Evolutionary conservation across 2,888 invertebrate species (phyloP), one percentile per base, ranked within the genome.

Genomic region (Drosophila affinis): DNA sequence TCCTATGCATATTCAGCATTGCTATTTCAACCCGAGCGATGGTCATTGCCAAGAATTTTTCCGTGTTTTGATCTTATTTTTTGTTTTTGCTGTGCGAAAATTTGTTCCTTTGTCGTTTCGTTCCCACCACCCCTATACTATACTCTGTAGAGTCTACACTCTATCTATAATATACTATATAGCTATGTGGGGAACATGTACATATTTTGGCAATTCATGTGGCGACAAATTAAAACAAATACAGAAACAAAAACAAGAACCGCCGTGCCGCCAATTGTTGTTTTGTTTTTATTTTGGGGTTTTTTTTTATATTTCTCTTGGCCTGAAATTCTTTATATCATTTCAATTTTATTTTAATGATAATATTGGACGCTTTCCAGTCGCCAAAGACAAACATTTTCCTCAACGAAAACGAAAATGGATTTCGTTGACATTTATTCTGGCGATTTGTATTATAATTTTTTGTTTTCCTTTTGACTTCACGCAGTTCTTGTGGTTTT

Each of bases 1-100:
- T 46, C 17, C n/a, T 52, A 57, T 62, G 46, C 65, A 69, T 44
- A 53, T 64, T 75, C 79, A 81, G 72, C 82, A 75, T 84, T 82
- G 88, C 88, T 83, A 87, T 83, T 87, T 87, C 82, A 82, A 77
- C 83, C 79, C 73, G 68, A 74, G 72, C 75, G 89, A 88, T 87
- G 86, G 89, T 86, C 86, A 86, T 87, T 86, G 86, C 86, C 86
- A 86, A 86, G 86, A 86, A 87, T 88, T 86, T 86, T 88, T 88
- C 87, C 87, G 88, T 86, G 85, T 88, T 85, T 85, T 88, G 84
- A 85, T 88, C 88, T 85, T 47, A 80, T 76, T 29, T 55, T 7
- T 27, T 52, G 27, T 9, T 55, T 18, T 54, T 54, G 59, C 56
- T 64, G 59, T 65, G 67, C 60, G 68, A 73, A 72, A 81, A 77